A percentile compares a stretch with the other conserved stretches of the same genome.
Conservation (phyloP, 2,888 invertebrate genomes). For the Luperina testacea region DNA sequence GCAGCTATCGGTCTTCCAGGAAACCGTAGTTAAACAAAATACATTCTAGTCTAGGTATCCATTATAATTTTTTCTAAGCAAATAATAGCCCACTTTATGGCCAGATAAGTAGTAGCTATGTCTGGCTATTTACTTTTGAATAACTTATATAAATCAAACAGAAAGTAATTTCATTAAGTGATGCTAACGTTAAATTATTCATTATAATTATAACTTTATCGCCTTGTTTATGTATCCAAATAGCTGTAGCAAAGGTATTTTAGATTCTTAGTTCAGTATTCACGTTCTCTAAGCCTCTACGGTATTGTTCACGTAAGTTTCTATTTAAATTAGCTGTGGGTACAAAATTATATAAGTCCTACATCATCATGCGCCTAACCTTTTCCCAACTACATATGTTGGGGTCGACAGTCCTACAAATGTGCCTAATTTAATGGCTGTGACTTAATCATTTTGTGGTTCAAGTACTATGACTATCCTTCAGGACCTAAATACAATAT, state of each 20-base stretch:
- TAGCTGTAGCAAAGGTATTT: slow-evolving; percentile 17
- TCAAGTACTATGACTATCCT: neutral
- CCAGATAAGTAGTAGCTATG: neutral
- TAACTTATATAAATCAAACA: neutral
- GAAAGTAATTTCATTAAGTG: neutral
- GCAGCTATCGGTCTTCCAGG: neutral
- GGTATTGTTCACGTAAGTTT: slow-evolving; percentile 11
- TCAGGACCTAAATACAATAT: neutral
- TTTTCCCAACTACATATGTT: no score
- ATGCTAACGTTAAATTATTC: slow-evolving; percentile 8
- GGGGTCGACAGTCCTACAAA: neutral
- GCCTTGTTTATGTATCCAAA: slow-evolving; percentile 12
- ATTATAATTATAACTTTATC: slow-evolving; percentile 39
- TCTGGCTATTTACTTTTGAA: neutral
- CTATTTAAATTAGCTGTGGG: slow-evolving; percentile 30
- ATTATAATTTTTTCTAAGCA: neutral
- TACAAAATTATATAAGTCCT: slow-evolving; percentile 1
- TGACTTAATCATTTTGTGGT: neutral
- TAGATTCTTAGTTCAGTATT: slow-evolving; percentile 29
- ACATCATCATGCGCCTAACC: no score
- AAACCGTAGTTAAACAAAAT: neutral
- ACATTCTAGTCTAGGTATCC: neutral
- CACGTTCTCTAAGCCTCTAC: slow-evolving; percentile 12
- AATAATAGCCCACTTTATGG: neutral
- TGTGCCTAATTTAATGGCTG: slow-evolving; percentile 1